phyloP scores from a whole-genome alignment of 2,888 invertebrate species.

The Mesorhabditis sp. region DNA sequence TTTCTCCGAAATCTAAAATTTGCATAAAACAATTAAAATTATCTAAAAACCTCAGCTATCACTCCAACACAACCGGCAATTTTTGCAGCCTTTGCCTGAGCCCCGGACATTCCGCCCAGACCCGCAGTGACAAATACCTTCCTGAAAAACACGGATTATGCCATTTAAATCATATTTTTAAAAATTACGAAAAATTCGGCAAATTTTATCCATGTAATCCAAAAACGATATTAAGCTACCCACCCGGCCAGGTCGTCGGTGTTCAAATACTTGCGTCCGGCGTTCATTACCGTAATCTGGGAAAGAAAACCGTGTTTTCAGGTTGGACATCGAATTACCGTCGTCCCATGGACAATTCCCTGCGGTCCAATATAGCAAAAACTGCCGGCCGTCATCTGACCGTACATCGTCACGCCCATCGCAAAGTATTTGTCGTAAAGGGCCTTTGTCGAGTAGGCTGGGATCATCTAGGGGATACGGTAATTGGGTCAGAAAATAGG shows the following conservation, averaged over 20 bases:
- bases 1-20: conserved; percentile 60
- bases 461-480: conserved; percentile 63
- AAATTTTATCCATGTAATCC: neutral
- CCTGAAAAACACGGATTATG: neutral
- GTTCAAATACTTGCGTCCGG: conserved; percentile 65
- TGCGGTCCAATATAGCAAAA: conserved; percentile 70
- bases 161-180: conserved; percentile 23
- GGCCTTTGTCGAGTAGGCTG: conserved; percentile 65
- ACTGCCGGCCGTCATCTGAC: conserved; percentile 69
- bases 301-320: conserved; percentile 3
- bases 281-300: conserved; percentile 67
- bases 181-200: neutral
- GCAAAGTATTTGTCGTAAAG: conserved; percentile 67
- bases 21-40: neutral
- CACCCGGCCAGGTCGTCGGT: conserved; percentile 63
- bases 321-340: conserved; percentile 59
- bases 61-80: conserved; percentile 68
- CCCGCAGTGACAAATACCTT: conserved; percentile 65
- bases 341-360: conserved; percentile 70
- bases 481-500: neutral
- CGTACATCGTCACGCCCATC: conserved; percentile 67
- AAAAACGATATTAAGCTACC: conserved; percentile 47
- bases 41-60: conserved; percentile 64
- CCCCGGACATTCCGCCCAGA: conserved; percentile 64
- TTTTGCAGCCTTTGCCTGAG: conserved; percentile 68